Evolutionary conservation across 2,113 vertebrate species (phyloP), one percentile per base, ranked within the genome.

Genomic region (Dipodomys stephensi): DNA sequence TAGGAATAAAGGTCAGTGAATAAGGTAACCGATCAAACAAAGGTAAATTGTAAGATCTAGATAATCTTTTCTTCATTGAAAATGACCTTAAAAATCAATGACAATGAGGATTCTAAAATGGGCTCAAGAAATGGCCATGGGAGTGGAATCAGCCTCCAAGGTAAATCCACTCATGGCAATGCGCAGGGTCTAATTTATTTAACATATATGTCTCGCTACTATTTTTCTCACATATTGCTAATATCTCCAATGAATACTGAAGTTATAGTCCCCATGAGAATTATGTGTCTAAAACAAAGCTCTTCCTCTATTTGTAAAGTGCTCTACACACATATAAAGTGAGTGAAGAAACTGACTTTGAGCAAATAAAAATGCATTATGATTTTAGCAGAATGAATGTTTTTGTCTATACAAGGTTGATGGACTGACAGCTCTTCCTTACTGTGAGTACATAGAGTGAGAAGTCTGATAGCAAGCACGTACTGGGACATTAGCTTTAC

Each of bases 301-400:
- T 92, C 12, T 74, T 88, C 49, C 13, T 20, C 18, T 91, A 46
- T 85, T 92, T 88, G 35, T 72, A 64, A 80, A 73, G n/a, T 49
- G 93, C 53, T 87, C 91, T 68, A 60, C 1, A 64, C 4, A 82
- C 4, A 65, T 11, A 27, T 25, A 88, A 35, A 1, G 4, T 76
- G 67, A 76, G 72, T 44, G 25, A 69, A 86, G 84, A 88, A 23
- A 80, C 6, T 72, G 44, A 1, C 44, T 92, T 90, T 93, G 83
- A 77, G 16, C 67, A 96, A 96, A 92, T 4, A 49, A 84, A 88
- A 84, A 22, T 18, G 6, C 30, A 35, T 53, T 90, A 46, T 35
- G 20, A 83, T 76, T 92, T 95, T 35, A 69, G 65, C 69, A 71
- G 25, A 32, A 69, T 64, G 25, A 62, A 57, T 60, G 64, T 60